Evolutionary conservation across 53 echinoderm and acorn worm species (phyloP), one percentile per base, ranked within the genome.

Genomic region (Arbacia lixula): DNA sequence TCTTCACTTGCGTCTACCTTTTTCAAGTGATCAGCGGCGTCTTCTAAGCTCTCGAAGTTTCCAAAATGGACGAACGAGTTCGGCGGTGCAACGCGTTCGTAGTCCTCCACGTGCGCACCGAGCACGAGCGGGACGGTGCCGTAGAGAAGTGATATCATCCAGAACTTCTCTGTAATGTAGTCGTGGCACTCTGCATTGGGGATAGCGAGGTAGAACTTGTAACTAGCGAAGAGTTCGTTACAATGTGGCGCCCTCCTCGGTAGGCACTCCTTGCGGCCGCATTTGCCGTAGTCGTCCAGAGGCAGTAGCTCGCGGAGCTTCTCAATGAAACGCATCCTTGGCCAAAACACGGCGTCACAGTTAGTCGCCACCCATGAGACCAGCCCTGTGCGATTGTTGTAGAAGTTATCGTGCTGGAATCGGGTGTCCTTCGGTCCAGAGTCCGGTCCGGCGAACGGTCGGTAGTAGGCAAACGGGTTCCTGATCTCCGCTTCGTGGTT

Each of bases 161-260:
- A 95, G 39, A 95, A 90, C 36, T 90, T 92, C 38, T 95, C 95
- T 8, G 95, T 95, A 52, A 95, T 87, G 68, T 95, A 95, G 33
- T 95, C 95, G 12, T 83, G 84, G 34, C 95, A 95, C 32, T 95
- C 95, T 1, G 95, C 60, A 53, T 92, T 95, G 5, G 90, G 90
- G 35, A 92, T 74, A 16, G 90, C 90, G 17, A 95, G 75, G 53
- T 77, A 87, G 69, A 95, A 92, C 53, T 90, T 87, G 83, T 92
- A 95, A 22, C 66, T 74, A 8, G 85, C 49, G 29, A 92, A 85
- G 38, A 90, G 61, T n/a, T 90, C 63, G 30, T 84, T 87, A 66
- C 95, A 95, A 6, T 72, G 66, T 4, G 71, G 10, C 12, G 95
- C 92, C 5, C 92, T 76, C 6, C 74, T 85, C 37, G 95, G 95